Conservation (phyloP, 2,797 vertebrate genomes). For the Poliocrania exsul region DNA sequence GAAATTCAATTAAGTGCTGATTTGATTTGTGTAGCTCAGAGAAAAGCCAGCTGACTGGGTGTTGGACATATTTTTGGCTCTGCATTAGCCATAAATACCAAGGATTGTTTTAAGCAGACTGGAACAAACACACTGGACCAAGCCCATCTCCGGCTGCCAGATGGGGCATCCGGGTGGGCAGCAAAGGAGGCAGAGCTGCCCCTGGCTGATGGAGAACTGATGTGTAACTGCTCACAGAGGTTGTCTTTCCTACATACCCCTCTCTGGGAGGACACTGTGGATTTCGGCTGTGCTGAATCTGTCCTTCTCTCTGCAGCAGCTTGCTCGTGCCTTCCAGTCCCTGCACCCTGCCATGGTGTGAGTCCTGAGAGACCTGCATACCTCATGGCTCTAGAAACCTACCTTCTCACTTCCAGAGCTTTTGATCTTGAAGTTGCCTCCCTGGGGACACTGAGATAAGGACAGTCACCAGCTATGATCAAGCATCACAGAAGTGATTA, state of each 20-base stretch:
- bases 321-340: background rate
- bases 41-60: background rate
- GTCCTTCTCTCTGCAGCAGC: background rate
- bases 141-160: background rate
- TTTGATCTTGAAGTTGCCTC: background rate
- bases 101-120: slow-evolving; percentile 5
- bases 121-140: background rate
- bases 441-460: slow-evolving; percentile 18
- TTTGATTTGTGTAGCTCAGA: background rate
- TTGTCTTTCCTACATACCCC: background rate
- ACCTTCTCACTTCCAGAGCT: background rate
- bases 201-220: background rate
- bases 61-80: slow-evolving; percentile 12
- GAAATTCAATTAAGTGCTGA: slow-evolving; percentile 41
- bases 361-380: background rate
- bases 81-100: slow-evolving; percentile 2
- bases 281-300: background rate
- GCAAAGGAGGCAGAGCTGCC: background rate
- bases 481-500: background rate
- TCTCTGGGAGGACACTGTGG: background rate
- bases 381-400: background rate
- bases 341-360: fast-evolving
- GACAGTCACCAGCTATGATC: background rate
- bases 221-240: background rate
- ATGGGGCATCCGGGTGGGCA: background rate